Conservation (phyloP, 2,797 vertebrate genomes). For the Sylvia borin region DNA sequence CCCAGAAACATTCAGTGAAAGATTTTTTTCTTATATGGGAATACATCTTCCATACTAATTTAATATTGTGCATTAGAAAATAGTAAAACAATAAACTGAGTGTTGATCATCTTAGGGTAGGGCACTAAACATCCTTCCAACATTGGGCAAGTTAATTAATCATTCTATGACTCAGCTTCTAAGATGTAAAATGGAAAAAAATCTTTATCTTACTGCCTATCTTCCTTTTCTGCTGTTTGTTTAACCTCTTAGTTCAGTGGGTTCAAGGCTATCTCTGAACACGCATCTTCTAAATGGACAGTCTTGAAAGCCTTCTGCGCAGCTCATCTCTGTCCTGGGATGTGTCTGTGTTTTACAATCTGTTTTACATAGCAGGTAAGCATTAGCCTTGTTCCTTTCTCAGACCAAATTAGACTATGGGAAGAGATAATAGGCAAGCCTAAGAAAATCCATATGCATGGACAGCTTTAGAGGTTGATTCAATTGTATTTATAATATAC, state of each 20-base stretch:
- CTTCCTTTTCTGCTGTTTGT: background rate
- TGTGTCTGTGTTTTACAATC: background rate
- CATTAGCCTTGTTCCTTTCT: background rate
- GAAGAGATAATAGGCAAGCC: background rate
- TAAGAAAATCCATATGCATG: background rate
- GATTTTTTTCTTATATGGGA: background rate
- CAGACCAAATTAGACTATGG: background rate
- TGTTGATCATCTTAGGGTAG: background rate
- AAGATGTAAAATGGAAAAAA: conserved; percentile 17
- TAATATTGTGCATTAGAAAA: background rate
- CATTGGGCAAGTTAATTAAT: background rate
- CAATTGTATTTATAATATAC: background rate
- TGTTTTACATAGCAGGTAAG: conserved; percentile 2
- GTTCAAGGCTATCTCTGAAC: background rate
- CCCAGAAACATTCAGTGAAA: background rate
- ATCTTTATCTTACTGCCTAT: background rate
- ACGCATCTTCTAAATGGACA: background rate
- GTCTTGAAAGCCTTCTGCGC: background rate
- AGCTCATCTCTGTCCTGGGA: background rate
- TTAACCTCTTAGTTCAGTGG: conserved; percentile 8
- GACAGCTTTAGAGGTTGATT: background rate
- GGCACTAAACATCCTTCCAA: background rate
- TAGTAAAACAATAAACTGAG: background rate
- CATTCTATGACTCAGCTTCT: conserved; percentile 33
- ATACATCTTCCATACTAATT: background rate